These are phyloP conservation scores for Characodon lateralis DNA, from an alignment of 2,797 vertebrate genomes.

Conservation along the genomic window DNA sequence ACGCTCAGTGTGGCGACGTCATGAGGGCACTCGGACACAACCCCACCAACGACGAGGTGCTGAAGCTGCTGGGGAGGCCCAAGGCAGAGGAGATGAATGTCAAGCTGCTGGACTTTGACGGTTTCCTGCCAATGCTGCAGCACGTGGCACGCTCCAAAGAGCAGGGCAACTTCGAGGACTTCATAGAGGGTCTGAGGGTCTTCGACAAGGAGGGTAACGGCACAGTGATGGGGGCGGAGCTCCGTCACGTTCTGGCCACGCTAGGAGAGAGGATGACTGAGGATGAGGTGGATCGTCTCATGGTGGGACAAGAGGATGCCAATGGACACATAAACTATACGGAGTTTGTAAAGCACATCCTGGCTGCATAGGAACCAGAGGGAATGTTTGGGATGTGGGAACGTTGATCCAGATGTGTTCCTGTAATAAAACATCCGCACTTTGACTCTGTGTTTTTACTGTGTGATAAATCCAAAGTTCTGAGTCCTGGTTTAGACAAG, in stretches of 20 bases:
- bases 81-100: conserved; percentile 89
- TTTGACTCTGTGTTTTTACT: background rate
- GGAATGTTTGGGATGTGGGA: background rate
- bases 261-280: conserved; percentile 94
- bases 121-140: conserved; percentile 94
- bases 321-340: conserved; percentile 96
- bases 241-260: conserved; percentile 92
- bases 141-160: conserved; percentile 92
- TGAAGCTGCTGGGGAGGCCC: conserved; percentile 91
- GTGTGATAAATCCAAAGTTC: background rate
- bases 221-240: conserved; percentile 96
- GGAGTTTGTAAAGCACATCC: conserved; percentile 94
- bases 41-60: conserved; percentile 92
- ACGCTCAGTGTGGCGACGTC: conserved; percentile 90
- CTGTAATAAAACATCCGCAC: conserved; percentile 21
- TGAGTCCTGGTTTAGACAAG: no score
- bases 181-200: conserved; percentile 93
- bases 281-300: conserved; percentile 90
- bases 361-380: conserved; percentile 81
- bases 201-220: conserved; percentile 98
- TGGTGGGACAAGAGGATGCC: conserved; percentile 93
- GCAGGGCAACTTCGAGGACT: conserved; percentile 93
- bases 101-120: conserved; percentile 92
- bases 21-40: conserved; percentile 94
- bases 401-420: background rate